Evolutionary conservation across 92 coral and sea anemone genomes (phyloP).

Genomic region (Virgularia gustaviana): DNA sequence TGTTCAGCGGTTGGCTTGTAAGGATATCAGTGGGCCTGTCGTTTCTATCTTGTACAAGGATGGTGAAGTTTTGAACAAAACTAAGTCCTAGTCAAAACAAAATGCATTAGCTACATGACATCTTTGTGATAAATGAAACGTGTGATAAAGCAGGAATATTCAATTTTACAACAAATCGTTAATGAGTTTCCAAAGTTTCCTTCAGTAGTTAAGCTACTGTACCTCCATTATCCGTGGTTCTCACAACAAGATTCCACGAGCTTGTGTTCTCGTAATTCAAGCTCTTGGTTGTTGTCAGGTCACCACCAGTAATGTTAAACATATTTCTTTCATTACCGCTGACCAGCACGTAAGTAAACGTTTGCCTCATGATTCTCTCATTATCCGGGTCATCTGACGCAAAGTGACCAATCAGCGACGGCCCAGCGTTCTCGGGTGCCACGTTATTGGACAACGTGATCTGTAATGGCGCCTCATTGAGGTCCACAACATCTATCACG

Average conservation of each 20-base stretch:
- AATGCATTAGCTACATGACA: not conserved
- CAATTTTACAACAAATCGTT: too few relatives aligned
- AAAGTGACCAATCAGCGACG: conserved; percentile 14
- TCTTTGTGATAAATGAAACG: too few relatives aligned
- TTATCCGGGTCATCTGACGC: conserved; percentile 15
- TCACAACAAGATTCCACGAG: conserved; percentile 59
- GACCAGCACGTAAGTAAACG: conserved; percentile 7
- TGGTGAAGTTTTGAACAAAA: conserved; percentile 52
- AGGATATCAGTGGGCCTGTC: conserved; percentile 20
- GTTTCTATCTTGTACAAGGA: conserved; percentile 16
- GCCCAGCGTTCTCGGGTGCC: conserved; percentile 23
- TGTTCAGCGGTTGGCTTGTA: not conserved
- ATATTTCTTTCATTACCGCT: conserved; percentile 36
- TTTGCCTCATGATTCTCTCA: not conserved
- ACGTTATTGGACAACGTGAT: conserved; percentile 17
- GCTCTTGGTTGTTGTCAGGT: conserved; percentile 63
- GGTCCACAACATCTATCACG: conserved; percentile 13
- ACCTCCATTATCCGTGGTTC: conserved; percentile 70
- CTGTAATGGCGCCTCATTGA: conserved; percentile 22
- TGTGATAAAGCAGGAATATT: too few relatives aligned
- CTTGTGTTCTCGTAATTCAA: conserved; percentile 75
- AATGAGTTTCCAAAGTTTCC: too few relatives aligned
- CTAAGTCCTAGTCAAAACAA: conserved; percentile 26
- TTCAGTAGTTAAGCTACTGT: too few relatives aligned
- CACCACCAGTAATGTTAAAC: conserved; percentile 56